Conservation (phyloP, 1,140 invertebrate genomes). For the Pseudomyrmex cubaensis region DNA sequence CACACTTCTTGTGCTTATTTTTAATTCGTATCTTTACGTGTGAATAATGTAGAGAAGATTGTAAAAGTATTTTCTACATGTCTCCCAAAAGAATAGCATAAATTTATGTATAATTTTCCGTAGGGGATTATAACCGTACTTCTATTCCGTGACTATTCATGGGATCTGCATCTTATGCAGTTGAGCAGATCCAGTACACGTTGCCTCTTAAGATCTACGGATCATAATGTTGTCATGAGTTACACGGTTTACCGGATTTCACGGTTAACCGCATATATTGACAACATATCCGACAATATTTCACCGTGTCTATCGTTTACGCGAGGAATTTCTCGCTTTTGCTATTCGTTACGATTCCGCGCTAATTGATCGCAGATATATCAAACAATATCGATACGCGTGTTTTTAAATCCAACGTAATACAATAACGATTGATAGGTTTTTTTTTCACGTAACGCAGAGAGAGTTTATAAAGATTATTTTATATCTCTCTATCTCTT, state of each 20-base stretch:
- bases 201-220: slow-evolving; percentile 41
- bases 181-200: slow-evolving; percentile 16
- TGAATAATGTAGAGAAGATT: neutral
- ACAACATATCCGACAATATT: slow-evolving; percentile 3
- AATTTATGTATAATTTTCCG: neutral
- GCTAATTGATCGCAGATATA: slow-evolving; percentile 26
- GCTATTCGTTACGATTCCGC: slow-evolving; percentile 25
- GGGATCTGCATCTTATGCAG: slow-evolving; percentile 33
- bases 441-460: neutral
- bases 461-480: neutral
- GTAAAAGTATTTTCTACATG: neutral
- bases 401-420: neutral
- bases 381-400: slow-evolving; percentile 1
- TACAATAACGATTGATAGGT: slow-evolving; percentile 27
- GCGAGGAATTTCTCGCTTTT: slow-evolving; percentile 27
- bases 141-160: slow-evolving; percentile 25
- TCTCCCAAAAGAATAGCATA: neutral
- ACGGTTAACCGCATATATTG: slow-evolving; percentile 2
- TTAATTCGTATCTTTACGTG: no score
- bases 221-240: slow-evolving; percentile 45
- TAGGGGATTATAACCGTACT: neutral
- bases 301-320: neutral
- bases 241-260: slow-evolving; percentile 12
- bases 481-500: neutral
- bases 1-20: no score